phyloP scores from a whole-genome alignment of 2,888 invertebrate genomes.

The Tridacna gigas region DNA sequence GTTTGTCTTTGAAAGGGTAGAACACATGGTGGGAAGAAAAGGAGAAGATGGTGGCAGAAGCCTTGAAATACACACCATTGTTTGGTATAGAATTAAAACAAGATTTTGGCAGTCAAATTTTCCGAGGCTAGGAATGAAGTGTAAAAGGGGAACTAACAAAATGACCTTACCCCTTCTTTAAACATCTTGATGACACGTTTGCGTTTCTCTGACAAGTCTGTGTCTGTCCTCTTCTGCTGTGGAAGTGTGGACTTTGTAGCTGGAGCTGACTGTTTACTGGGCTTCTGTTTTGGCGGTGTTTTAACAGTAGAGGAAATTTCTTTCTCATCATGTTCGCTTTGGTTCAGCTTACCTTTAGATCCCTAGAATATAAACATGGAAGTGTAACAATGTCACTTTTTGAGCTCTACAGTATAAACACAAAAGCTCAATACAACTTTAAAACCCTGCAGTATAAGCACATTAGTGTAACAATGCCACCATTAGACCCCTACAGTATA shows the following conservation, averaged over 20 bases:
- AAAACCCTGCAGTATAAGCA: not conserved
- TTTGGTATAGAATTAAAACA: too few relatives aligned
- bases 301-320: conserved; percentile 16
- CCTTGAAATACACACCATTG: too few relatives aligned
- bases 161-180: conserved; percentile 48
- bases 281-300: conserved; percentile 23
- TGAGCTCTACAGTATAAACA: too few relatives aligned
- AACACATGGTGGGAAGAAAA: too few relatives aligned
- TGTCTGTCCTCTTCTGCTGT: conserved; percentile 17
- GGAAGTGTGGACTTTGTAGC: not conserved
- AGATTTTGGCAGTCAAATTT: too few relatives aligned
- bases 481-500: too few relatives aligned
- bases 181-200: conserved; percentile 51
- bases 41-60: too few relatives aligned
- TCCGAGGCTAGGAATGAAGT: too few relatives aligned
- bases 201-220: conserved; percentile 50
- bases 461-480: not conserved
- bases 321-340: conserved; percentile 24
- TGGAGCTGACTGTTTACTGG: conserved; percentile 24
- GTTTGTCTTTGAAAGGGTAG: too few relatives aligned
- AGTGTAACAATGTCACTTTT: not conserved
- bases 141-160: too few relatives aligned
- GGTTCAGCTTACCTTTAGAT: not conserved
- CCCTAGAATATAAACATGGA: not conserved
- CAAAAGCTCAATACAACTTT: too few relatives aligned